Base-by-base conservation (phyloP, 2,888 invertebrate genomes). In the Charanyca ferruginea region DNA sequence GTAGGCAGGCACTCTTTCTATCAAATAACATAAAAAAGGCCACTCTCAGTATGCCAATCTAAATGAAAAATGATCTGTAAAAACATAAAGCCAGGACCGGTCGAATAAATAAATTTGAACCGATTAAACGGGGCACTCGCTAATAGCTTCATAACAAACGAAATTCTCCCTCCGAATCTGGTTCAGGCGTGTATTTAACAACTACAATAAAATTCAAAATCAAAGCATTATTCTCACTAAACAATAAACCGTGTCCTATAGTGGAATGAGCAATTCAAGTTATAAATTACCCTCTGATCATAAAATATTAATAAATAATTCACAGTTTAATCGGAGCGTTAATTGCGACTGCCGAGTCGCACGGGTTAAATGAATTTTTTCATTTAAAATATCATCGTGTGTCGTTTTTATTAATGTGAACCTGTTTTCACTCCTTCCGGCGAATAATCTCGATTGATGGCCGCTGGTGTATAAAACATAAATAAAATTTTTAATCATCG, bases 251-350 rank as follows among this genome's bases (percentile, higher is more conserved):
- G 8, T 13, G 45, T 57, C 52, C 66, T 51, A 61, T 75, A 66
- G 71, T 68, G 55, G 63, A 82, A 73, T 66, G 45, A 55, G 57
- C 62, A 69, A 77, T 82, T 83, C 75, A 59, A 67, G 66, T 45
- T 78, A 83, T 80, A 73, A 83, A 81, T 81, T 75, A 74, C 59
- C 60, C 9, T 49, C 52, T 75, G 78, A 80, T 86, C 85, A 83
- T 85, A 82, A 82, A 85, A 86, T 84, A 79, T 83, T 87, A 85
- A 89, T 90, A 87, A 87, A 89, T 89, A 86, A 88, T 90, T 88
- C 88, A 88, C 83, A 83, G 72, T 88, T 86, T 89, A 90, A 90
- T 89, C 85, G 85, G 74, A 77, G 80, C 87, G 86, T 85, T 91
- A 90, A 91, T 91, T 88, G 86, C 83, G 65, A 61, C 41, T 62